Evolutionary conservation across 2,888 invertebrate species (phyloP), one percentile per base, ranked within the genome.

Genomic region (Gasteruption jaculator): DNA sequence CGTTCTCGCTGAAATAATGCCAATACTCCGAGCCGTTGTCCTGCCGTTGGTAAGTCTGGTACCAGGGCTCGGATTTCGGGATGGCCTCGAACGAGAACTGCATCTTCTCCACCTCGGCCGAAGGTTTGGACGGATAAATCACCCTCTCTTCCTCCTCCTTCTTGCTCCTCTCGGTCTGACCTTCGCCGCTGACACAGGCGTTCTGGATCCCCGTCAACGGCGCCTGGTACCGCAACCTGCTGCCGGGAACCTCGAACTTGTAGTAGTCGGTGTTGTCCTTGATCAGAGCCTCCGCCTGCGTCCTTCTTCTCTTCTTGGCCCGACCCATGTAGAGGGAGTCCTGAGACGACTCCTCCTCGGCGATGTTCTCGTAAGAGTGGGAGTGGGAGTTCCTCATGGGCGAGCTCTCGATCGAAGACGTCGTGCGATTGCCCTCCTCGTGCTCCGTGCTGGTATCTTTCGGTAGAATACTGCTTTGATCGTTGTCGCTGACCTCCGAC

Each of bases 31-130:
- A 79, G 11, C 84, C 83, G 34, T 78, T 77, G 60, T 89, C 88
- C 61, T 88, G 86, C 1, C 90, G 75, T 49, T 78, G 77, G 61
- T 87, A 90, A 1, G 88, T 83, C 48, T 82, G 78, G 63, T 82
- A 87, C 90, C 90, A 90, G 0, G 85, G 79, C 61, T 88, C 87
- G 15, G 80, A 79, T 22, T 72, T 74, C 1, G 89, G 89, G 43
- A 86, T 74, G 11, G 77, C 77, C 68, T 90, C 89, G 63, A 90
- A 90, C 0, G 85, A 82, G 60, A 83, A 86, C 61, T 80, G 79
- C 53, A 83, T 72, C 56, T 78, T 79, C 46, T 82, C 78, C 31
- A 84, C 76, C 29, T 69, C 61, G 8, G 66, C 54, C 16, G 70
- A 70, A 8, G 74, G 72, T 38, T 74, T 64, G 53, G 71, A 65